phyloP scores from a whole-genome alignment of 2,888 invertebrate genomes.

The Cantharis rustica region DNA sequence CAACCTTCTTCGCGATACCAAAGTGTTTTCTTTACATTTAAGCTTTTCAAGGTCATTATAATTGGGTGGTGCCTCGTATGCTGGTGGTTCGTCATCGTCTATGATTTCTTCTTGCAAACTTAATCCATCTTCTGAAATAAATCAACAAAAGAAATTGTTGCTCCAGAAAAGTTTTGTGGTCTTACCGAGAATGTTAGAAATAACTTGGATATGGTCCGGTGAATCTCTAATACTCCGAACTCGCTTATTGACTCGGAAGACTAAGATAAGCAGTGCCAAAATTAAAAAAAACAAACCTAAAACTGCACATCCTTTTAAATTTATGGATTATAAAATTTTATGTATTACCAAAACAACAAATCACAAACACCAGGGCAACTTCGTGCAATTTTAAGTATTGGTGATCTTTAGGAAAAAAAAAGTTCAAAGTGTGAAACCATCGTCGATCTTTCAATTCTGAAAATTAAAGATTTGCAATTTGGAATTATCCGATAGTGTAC shows the following conservation, averaged over 20 bases:
- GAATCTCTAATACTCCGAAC: slow-evolving; percentile 66
- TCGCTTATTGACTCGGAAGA: slow-evolving; percentile 67
- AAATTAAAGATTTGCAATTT: neutral
- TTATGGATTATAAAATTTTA: no score
- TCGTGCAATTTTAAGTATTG: slow-evolving; percentile 69
- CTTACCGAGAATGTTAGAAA: slow-evolving; percentile 67
- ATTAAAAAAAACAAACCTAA: slow-evolving; percentile 64
- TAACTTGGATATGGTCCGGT: slow-evolving; percentile 70
- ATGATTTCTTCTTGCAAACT: slow-evolving; percentile 56
- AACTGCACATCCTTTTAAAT: slow-evolving; percentile 24
- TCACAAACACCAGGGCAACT: slow-evolving; percentile 67
- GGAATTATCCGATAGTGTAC: neutral
- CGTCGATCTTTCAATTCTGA: slow-evolving; percentile 64
- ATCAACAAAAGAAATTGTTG: slow-evolving; percentile 9
- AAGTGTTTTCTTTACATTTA: neutral
- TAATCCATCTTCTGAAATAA: slow-evolving; percentile 41
- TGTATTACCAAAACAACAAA: slow-evolving; percentile 62
- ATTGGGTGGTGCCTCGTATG: slow-evolving; percentile 73
- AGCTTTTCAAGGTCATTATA: slow-evolving; percentile 67
- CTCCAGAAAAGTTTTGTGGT: slow-evolving; percentile 9
- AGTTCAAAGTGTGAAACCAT: slow-evolving; percentile 71
- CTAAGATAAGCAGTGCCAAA: slow-evolving; percentile 64
- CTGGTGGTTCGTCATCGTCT: slow-evolving; percentile 67
- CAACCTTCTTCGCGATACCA: neutral
- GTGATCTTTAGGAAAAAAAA: slow-evolving; percentile 72